phyloP scores from a whole-genome alignment of 30 jellyfish, hydroid and myxozoan species.

The Hydractinia symbiolongicarpus region DNA sequence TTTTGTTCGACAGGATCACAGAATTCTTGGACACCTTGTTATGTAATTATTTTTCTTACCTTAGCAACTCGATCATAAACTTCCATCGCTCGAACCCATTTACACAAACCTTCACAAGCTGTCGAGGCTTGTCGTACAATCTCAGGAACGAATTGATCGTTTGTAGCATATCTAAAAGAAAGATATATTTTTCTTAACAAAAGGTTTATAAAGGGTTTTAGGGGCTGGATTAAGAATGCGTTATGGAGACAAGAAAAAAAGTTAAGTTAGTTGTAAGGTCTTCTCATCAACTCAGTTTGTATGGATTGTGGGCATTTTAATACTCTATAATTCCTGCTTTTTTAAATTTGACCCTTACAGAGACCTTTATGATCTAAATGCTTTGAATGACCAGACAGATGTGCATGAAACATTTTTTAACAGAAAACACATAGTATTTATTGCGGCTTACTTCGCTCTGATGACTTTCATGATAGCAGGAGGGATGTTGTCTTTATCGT shows the following conservation, averaged over 20 bases:
- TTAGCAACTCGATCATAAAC: constrained; percentile 94
- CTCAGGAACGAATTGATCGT: constrained; percentile 87
- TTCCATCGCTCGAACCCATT: constrained; percentile 98
- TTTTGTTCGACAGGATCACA: no score
- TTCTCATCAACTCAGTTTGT: no score
- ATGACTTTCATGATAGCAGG: constrained; percentile 74
- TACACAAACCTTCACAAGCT: constrained; percentile 98
- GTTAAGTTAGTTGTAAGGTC: no score
- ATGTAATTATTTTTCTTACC: constrained; percentile 34
- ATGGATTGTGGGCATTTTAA: no score
- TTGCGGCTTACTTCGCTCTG: constrained; percentile 60
- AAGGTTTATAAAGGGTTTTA: no score
- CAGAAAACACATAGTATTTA: neutral
- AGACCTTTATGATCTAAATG: no score
- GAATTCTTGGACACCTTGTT: no score
- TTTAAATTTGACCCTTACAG: no score
- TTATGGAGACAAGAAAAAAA: no score
- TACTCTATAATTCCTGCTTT: no score
- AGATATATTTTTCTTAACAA: neutral
- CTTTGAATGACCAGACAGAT: no score
- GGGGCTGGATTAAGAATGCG: no score
- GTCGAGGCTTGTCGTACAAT: constrained; percentile 94
- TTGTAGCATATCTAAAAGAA: constrained; percentile 59
- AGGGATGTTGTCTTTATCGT: constrained; percentile 84
- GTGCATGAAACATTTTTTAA: neutral